Percentiles rank a stretch among this genome's conserved stretches.
phyloP scores from a whole-genome alignment of 2,113 vertebrate species.

The Pimephales promelas region DNA sequence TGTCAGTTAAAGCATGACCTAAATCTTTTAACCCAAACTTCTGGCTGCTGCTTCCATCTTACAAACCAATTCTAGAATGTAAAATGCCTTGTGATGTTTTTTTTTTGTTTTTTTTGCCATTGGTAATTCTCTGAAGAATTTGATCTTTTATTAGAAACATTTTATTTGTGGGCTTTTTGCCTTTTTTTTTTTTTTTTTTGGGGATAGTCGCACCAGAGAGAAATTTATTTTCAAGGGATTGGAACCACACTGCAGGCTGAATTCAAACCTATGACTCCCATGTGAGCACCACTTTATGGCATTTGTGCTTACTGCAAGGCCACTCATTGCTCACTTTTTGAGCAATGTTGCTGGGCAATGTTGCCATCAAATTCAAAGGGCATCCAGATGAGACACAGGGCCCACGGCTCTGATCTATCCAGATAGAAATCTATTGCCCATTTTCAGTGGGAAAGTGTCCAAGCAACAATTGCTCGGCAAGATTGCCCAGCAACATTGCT shows the following conservation, averaged over 20 bases:
- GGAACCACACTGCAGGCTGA: background rate
- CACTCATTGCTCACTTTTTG: no score
- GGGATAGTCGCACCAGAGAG: background rate
- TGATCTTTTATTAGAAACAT: slow-evolving; percentile 50
- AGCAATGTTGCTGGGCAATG: no score
- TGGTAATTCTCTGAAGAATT: slow-evolving; percentile 64
- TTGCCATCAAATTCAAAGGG: no score
- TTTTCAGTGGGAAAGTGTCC: no score
- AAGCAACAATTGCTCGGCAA: no score
- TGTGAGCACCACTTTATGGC: background rate
- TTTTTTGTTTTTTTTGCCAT: slow-evolving; percentile 47
- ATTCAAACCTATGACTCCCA: slow-evolving; percentile 6
- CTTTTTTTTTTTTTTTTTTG: background rate
- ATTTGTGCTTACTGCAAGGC: background rate
- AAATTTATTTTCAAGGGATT: background rate
- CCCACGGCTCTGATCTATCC: no score
- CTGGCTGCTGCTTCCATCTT: slow-evolving; percentile 50
- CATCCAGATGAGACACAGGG: no score
- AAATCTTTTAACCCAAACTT: slow-evolving; percentile 83
- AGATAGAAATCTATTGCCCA: no score
- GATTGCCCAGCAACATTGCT: no score
- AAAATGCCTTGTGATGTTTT: slow-evolving; percentile 67
- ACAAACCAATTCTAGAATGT: slow-evolving; percentile 68
- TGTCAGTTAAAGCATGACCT: slow-evolving; percentile 78
- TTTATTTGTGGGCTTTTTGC: background rate